phyloP scores from a whole-genome alignment of 2,888 invertebrate species.

The Rhagonycha fulva region DNA sequence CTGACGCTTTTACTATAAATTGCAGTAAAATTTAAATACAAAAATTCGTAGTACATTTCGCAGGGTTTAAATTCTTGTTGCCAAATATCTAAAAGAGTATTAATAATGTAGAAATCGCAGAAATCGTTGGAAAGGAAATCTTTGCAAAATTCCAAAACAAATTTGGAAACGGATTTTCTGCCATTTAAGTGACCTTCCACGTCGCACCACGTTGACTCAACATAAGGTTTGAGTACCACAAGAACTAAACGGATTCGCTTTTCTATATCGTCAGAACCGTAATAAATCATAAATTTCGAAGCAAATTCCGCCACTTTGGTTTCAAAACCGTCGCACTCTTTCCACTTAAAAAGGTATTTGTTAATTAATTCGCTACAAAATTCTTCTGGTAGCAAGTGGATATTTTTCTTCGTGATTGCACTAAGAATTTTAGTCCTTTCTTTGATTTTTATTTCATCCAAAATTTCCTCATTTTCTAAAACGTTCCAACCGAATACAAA shows the following conservation, averaged over 20 bases:
- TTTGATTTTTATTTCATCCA: background rate
- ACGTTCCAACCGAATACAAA: background rate
- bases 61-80: background rate
- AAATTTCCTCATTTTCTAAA: background rate
- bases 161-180: conserved; percentile 1
- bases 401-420: background rate
- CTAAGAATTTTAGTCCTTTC: background rate
- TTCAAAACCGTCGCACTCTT: background rate
- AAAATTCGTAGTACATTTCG: background rate
- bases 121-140: background rate
- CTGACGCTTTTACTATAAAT: background rate
- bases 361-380: background rate
- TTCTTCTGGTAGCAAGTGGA: background rate
- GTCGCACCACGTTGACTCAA: background rate
- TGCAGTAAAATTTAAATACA: conserved; percentile 6
- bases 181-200: background rate
- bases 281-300: background rate
- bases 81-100: background rate
- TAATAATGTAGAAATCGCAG: background rate
- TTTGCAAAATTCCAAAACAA: background rate
- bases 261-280: background rate
- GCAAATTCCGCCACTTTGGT: background rate
- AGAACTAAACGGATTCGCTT: background rate
- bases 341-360: background rate
- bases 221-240: background rate